phyloP scores from a whole-genome alignment of 2,888 invertebrate genomes.

The Lottia gigantea region DNA sequence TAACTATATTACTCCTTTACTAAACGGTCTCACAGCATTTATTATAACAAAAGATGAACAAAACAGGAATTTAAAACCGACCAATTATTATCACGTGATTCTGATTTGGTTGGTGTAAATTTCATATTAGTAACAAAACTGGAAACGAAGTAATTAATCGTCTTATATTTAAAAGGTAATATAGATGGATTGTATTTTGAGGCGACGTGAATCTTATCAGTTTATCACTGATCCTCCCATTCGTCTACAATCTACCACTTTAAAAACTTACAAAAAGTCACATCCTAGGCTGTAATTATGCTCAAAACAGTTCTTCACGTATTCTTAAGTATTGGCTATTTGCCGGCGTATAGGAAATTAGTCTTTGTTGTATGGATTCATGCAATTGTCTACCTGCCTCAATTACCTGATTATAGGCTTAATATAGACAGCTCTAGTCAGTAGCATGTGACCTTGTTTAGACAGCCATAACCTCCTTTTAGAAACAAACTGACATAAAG shows the following conservation, averaged over 20 bases:
- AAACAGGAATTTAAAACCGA: no score
- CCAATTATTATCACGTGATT: no score
- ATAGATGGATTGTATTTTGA: not conserved
- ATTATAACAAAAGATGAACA: no score
- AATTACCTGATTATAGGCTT: conserved; percentile 7
- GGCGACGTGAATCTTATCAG: conserved; percentile 3
- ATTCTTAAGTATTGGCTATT: not conserved
- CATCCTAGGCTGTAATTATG: not conserved
- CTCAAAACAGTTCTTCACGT: conserved; percentile 1
- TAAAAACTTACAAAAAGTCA: not conserved
- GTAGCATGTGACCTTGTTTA: not conserved
- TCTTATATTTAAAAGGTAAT: not conserved
- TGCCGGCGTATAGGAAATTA: no score
- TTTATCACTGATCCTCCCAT: not conserved
- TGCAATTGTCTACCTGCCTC: no score
- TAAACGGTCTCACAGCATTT: no score
- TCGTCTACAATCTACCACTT: not conserved
- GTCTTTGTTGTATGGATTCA: no score
- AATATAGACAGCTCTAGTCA: not conserved
- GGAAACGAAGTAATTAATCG: conserved; percentile 5
- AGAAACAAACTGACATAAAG: conserved; percentile 1
- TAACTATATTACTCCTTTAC: no score
- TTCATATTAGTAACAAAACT: not conserved
- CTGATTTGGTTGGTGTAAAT: not conserved
- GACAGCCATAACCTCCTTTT: not conserved